A percentile compares a stretch with the other conserved stretches of the same genome.
Conservation (phyloP, 1,140 invertebrate species). For the Drosophila repleta region DNA sequence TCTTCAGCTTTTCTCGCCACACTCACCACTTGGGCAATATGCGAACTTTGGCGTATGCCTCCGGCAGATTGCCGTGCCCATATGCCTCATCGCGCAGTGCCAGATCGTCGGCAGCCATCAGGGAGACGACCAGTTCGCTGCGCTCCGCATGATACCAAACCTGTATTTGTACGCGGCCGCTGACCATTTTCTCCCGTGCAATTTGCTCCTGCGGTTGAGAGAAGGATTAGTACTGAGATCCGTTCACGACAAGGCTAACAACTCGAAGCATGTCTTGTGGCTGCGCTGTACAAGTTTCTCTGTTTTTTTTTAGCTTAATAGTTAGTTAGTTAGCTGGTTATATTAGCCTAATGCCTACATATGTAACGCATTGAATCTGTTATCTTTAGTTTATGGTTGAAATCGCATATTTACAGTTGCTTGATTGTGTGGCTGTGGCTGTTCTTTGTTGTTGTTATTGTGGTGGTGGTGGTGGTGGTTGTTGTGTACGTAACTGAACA, state of each 20-base stretch:
- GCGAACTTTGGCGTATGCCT: constrained; percentile 92
- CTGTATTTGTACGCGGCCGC: constrained; percentile 92
- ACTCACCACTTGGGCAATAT: constrained; percentile 91
- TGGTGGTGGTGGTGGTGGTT: constrained; percentile 8
- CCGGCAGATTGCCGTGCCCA: constrained; percentile 89
- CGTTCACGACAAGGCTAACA: constrained; percentile 4
- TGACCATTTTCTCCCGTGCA: constrained; percentile 89
- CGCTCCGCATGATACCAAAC: constrained; percentile 93
- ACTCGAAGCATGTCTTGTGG: constrained; percentile 13
- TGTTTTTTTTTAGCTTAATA: constrained; percentile 12
- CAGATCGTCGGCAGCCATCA: constrained; percentile 93
- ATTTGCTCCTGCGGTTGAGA: constrained; percentile 87
- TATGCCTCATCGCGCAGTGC: constrained; percentile 90
- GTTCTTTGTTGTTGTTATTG: constrained; percentile 4
- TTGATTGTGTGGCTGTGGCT: constrained; percentile 36
- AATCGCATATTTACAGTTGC: constrained; percentile 67
- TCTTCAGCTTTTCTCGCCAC: background rate
- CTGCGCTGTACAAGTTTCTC: constrained; percentile 26
- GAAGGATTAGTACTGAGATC: constrained; percentile 40
- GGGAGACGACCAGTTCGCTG: constrained; percentile 91
- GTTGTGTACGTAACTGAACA: constrained; percentile 67
- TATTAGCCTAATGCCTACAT: constrained; percentile 45
- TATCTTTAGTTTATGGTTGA: constrained; percentile 15
- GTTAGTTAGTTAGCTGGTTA: constrained; percentile 20
- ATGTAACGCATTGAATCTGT: constrained; percentile 19